Conservation (phyloP, 2,797 vertebrate genomes). For the Pantherophis alleghaniensis region DNA sequence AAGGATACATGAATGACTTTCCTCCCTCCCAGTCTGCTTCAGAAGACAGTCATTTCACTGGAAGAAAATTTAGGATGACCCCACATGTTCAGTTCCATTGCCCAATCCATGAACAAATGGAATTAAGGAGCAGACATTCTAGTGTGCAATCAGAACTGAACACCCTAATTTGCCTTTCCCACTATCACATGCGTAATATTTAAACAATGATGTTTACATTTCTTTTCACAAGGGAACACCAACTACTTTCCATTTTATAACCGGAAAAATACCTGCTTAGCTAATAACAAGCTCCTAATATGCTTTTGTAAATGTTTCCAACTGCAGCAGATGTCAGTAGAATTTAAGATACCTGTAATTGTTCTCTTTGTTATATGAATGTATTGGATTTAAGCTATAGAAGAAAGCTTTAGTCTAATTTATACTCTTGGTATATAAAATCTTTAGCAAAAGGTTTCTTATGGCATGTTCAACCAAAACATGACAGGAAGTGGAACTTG, state of each 20-base stretch:
- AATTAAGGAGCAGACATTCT: not conserved
- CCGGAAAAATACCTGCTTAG: not conserved
- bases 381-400: not conserved
- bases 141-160: not conserved
- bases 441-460: not conserved
- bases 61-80: not conserved
- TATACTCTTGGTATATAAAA: not conserved
- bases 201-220: not conserved
- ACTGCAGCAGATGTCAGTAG: not conserved
- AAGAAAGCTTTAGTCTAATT: not conserved
- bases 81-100: not conserved
- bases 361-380: not conserved
- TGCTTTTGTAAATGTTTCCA: not conserved
- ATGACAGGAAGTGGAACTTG: not conserved
- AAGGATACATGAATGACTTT: not conserved
- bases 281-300: not conserved
- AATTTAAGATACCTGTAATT: not conserved
- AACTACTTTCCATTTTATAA: not conserved
- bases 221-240: not conserved
- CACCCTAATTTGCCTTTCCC: not conserved
- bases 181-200: not conserved
- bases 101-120: not conserved
- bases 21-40: not conserved
- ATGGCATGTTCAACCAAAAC: not conserved
- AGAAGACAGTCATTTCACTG: not conserved